Evolutionary conservation across 2,797 vertebrate species (phyloP), one percentile per base, ranked within the genome.

Genomic region (Microctenopoma stevenorrisi): DNA sequence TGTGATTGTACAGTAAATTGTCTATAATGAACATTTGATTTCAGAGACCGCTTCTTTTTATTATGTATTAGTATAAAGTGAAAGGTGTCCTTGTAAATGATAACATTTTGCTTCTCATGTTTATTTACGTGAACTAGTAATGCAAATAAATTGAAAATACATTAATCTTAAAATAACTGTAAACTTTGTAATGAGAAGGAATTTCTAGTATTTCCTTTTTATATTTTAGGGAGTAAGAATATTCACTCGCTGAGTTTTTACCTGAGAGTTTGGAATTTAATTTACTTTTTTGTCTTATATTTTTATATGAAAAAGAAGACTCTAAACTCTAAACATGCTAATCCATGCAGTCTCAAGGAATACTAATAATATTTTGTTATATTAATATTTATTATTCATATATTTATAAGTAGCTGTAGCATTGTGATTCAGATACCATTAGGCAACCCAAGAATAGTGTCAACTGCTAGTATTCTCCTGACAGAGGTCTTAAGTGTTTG

Each of bases 401-500:
- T 22, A 22, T 22, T 22, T 22, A 22, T 44, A 52, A 64, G 51
- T 14, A 68, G 56, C 35, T 71, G 59, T 51, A 53, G 33, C 40
- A 64, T 44, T 79, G 53, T 63, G 37, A 84, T 82, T 25, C 49
- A 68, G 67, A 70, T 84, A 84, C 81, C 79, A 75, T 82, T 74
- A 78, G 46, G 18, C 72, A 78, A 35, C 56, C 40, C 51, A 78
- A 78, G 79, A 83, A 78, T 68, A 82, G 74, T 88, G 86, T 92
- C 86, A 89, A 83, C 85, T 71, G 50, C 76, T 76, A 66, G 79
- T 83, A 86, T 80, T 82, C 86, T 86, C 80, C 74, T 78, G 84
- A 89, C 72, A 85, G 77, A 81, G 79, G 79, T 70, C 79, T 88
- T 89, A 89, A 92, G 90, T 92, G 89, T 91, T 92, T 90, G 81